Conservation (phyloP, 1,140 invertebrate species). For the Vanessa tameamea region DNA sequence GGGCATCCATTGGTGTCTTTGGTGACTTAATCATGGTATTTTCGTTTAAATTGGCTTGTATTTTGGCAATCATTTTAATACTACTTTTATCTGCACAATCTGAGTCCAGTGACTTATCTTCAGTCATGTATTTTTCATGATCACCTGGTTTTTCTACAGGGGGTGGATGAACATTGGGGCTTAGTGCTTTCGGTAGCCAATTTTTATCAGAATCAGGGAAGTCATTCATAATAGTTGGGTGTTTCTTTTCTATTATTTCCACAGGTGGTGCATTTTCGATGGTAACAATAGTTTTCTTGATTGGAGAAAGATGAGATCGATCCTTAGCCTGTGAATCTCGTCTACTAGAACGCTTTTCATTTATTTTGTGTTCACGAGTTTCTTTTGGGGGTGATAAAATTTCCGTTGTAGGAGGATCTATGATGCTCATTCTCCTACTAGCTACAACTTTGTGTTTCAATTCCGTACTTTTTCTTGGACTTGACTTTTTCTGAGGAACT, state of each 20-base stretch:
- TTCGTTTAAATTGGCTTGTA: conserved; percentile 75
- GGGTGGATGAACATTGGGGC: conserved; percentile 61
- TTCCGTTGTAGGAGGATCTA: conserved; percentile 45
- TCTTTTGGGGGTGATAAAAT: conserved; percentile 34
- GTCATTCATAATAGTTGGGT: conserved; percentile 47
- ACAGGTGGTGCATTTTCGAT: conserved; percentile 30
- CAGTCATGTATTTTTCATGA: conserved; percentile 74
- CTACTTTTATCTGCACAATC: conserved; percentile 69
- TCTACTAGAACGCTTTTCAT: conserved; percentile 46
- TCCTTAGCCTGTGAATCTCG: conserved; percentile 46
- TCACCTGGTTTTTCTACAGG: conserved; percentile 68
- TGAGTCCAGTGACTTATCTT: conserved; percentile 71
- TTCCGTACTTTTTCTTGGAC: conserved; percentile 58
- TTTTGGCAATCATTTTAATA: conserved; percentile 75
- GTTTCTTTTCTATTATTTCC: conserved; percentile 58
- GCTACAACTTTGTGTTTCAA: conserved; percentile 52
- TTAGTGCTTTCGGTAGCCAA: conserved; percentile 67
- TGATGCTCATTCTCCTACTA: conserved; percentile 62
- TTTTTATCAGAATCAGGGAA: conserved; percentile 60
- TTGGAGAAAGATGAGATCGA: conserved; percentile 44
- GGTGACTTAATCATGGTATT: conserved; percentile 78
- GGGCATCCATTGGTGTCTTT: conserved; percentile 72
- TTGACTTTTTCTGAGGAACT: conserved; percentile 42
- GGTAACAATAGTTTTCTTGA: conserved; percentile 46
- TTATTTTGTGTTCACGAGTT: conserved; percentile 40